These are phyloP conservation scores for Vanessa tameamea DNA, from an alignment of 1,140 invertebrate species.

Conservation along the genomic window DNA sequence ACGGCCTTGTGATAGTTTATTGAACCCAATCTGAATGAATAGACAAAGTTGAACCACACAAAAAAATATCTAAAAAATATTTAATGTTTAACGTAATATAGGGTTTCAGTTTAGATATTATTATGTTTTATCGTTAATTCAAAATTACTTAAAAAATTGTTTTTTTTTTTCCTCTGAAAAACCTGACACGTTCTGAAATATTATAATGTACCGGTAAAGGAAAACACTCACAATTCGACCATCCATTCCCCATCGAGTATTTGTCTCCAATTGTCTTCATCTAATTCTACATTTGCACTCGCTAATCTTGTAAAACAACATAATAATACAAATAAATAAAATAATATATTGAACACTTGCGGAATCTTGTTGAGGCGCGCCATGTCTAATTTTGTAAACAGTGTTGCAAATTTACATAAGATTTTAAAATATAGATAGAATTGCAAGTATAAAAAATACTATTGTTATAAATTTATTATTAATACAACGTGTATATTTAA, in stretches of 20 bases:
- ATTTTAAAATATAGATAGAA: neutral
- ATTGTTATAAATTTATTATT: neutral
- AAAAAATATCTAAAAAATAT: neutral
- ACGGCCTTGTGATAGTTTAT: slow-evolving; percentile 60
- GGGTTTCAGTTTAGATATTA: too few relatives aligned
- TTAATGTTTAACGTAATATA: too few relatives aligned
- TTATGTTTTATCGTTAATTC: too few relatives aligned
- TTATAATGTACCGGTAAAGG: slow-evolving; percentile 51
- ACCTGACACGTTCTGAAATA: slow-evolving; percentile 64
- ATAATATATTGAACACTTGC: slow-evolving; percentile 66
- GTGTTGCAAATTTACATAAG: slow-evolving; percentile 25
- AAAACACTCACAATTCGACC: slow-evolving; percentile 76
- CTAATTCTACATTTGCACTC: slow-evolving; percentile 66
- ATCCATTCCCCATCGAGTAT: slow-evolving; percentile 76
- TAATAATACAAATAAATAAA: slow-evolving; percentile 67
- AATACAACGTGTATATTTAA: too few relatives aligned
- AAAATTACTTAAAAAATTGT: neutral
- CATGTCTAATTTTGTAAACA: slow-evolving; percentile 64
- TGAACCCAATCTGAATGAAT: slow-evolving; percentile 29
- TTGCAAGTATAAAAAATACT: neutral
- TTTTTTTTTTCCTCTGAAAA: neutral
- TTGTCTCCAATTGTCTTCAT: slow-evolving; percentile 73
- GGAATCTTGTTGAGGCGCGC: slow-evolving; percentile 62
- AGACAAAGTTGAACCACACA: slow-evolving; percentile 15
- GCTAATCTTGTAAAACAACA: slow-evolving; percentile 62